phyloP scores from a whole-genome alignment of 2,113 vertebrate genomes.

The Xenopus laevis region DNA sequence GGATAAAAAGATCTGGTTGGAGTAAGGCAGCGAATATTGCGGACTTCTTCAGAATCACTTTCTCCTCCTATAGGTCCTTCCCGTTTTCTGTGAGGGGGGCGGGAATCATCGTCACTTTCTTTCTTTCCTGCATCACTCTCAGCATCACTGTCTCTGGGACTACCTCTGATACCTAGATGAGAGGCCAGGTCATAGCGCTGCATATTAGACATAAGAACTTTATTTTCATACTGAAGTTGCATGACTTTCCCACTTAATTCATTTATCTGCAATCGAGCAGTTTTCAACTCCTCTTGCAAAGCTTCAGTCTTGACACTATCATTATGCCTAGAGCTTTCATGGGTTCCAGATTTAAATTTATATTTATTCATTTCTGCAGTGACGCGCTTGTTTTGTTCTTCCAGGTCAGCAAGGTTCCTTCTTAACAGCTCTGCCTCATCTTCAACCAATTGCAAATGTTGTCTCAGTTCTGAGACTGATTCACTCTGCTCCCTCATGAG shows the following conservation, averaged over 20 bases:
- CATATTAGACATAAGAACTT: slow-evolving; percentile 96
- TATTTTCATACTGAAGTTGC: slow-evolving; percentile 98
- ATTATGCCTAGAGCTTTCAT: slow-evolving; percentile 79
- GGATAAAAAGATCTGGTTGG: slow-evolving; percentile 87
- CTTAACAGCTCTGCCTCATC: slow-evolving; percentile 94
- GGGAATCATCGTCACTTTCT: slow-evolving; percentile 88
- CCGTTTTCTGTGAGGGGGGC: slow-evolving; percentile 90
- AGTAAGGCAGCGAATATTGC: slow-evolving; percentile 91
- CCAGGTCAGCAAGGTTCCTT: slow-evolving; percentile 87
- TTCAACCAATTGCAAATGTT: slow-evolving; percentile 95
- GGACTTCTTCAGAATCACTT: slow-evolving; percentile 93
- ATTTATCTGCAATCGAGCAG: slow-evolving; percentile 90
- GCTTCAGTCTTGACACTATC: slow-evolving; percentile 83
- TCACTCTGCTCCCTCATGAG: slow-evolving; percentile 85
- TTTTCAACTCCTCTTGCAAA: slow-evolving; percentile 92
- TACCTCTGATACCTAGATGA: slow-evolving; percentile 87
- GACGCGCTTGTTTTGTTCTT: slow-evolving; percentile 93
- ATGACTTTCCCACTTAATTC: slow-evolving; percentile 97
- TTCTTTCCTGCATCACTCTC: slow-evolving; percentile 89
- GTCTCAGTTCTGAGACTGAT: slow-evolving; percentile 87
- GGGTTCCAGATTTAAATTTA: slow-evolving; percentile 86
- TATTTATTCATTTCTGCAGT: slow-evolving; percentile 91
- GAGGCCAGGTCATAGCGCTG: slow-evolving; percentile 97
- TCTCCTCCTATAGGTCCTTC: slow-evolving; percentile 94
- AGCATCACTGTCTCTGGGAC: slow-evolving; percentile 90